phyloP scores from a whole-genome alignment of 2,113 vertebrate genomes.

The Channa maculata region DNA sequence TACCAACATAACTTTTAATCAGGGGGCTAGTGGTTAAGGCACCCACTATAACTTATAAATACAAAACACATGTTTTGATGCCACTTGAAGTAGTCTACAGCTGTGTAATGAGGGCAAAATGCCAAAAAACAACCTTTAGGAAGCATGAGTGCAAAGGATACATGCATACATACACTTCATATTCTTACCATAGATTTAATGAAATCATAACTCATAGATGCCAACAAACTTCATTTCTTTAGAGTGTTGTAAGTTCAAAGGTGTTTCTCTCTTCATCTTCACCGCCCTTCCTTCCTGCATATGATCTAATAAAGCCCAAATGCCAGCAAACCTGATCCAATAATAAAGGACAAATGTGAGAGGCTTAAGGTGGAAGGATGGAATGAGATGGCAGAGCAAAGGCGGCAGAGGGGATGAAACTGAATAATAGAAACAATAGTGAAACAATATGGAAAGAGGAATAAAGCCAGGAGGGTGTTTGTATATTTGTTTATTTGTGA shows the following conservation, averaged over 20 bases:
- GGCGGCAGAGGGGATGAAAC: conserved; percentile 4
- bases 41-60: no score
- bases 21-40: neutral
- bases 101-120: neutral
- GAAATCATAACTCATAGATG: conserved; percentile 2
- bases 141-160: no score
- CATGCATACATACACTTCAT: neutral
- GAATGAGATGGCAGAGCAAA: conserved; percentile 4
- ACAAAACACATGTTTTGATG: neutral
- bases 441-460: neutral
- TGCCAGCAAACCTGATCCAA: conserved; percentile 30
- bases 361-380: neutral
- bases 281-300: conserved; percentile 2
- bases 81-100: neutral
- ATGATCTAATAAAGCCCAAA: conserved; percentile 42
- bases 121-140: neutral
- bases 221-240: conserved; percentile 24
- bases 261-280: conserved; percentile 8
- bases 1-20: no score
- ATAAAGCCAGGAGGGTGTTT: conserved; percentile 15
- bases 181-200: neutral
- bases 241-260: conserved; percentile 16
- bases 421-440: neutral
- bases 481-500: conserved; percentile 26
- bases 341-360: conserved; percentile 41